Percentiles rank a stretch among this genome's conserved stretches.
These are phyloP conservation scores for Lycocerus yunnanus DNA, from an alignment of 2,888 invertebrate genomes.

Conservation along the genomic window DNA sequence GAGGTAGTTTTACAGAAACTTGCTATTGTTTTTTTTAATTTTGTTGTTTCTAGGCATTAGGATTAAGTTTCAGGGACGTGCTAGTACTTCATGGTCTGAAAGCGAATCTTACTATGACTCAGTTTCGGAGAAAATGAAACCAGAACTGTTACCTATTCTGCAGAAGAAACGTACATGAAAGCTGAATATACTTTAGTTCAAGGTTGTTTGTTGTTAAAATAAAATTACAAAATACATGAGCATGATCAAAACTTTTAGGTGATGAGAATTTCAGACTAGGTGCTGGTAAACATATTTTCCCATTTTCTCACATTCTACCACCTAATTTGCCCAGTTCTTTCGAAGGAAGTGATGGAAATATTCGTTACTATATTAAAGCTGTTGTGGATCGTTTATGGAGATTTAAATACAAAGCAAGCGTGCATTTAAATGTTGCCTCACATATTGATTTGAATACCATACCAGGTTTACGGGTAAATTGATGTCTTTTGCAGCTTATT, in stretches of 20 bases:
- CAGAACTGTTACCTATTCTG: constrained; percentile 8
- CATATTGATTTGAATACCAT: constrained; percentile 40
- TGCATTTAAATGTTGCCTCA: constrained; percentile 40
- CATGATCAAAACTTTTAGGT: constrained; percentile 32
- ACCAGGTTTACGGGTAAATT: constrained; percentile 23
- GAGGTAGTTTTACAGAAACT: neutral
- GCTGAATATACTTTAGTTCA: constrained; percentile 14
- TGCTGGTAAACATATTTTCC: constrained; percentile 45
- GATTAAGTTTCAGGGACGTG: constrained; percentile 29
- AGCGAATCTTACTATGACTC: too few species aligned
- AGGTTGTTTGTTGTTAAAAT: neutral
- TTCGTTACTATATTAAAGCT: constrained; percentile 41
- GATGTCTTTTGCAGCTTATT: neutral
- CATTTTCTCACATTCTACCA: constrained; percentile 42
- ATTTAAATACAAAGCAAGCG: constrained; percentile 42
- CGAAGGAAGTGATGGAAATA: constrained; percentile 39
- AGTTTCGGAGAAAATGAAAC: constrained; percentile 21
- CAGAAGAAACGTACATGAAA: constrained; percentile 19
- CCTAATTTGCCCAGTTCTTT: constrained; percentile 43
- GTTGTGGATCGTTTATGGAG: constrained; percentile 45
- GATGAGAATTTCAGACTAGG: constrained; percentile 38
- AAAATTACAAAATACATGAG: neutral
- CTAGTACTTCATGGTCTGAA: constrained; percentile 31
- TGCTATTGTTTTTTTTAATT: neutral
- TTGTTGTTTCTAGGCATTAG: constrained; percentile 21